These are phyloP conservation scores for Corydoras maculifer DNA, from an alignment of 2,113 vertebrate species.

Conservation along the genomic window DNA sequence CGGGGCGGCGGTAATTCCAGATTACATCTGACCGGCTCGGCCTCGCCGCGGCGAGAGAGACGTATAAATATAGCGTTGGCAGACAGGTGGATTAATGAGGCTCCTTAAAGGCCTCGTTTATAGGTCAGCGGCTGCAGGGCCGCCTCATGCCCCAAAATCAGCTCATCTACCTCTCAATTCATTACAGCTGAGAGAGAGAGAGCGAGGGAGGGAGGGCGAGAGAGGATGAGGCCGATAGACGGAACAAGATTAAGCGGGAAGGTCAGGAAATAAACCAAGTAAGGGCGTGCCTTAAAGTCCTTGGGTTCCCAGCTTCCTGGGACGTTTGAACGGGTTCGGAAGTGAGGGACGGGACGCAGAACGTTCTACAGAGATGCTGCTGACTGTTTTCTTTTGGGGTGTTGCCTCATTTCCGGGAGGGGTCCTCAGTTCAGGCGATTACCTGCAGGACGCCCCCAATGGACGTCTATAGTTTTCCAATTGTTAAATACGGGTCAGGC, in stretches of 20 bases:
- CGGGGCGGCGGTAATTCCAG: conserved; percentile 59
- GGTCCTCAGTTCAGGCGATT: no score
- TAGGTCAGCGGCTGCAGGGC: conserved; percentile 56
- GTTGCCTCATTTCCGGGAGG: no score
- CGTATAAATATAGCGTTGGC: conserved; percentile 60
- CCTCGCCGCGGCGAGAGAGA: conserved; percentile 55
- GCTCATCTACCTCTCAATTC: conserved; percentile 41
- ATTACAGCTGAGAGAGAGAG: conserved; percentile 8
- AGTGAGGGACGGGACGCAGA: no score
- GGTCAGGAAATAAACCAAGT: not conserved
- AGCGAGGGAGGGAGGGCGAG: not conserved
- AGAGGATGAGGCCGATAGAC: not conserved
- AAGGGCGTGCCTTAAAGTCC: no score
- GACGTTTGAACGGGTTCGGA: no score
- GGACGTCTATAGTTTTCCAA: no score
- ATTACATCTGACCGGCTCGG: conserved; percentile 58
- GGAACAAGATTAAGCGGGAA: not conserved
- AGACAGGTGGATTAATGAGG: conserved; percentile 65
- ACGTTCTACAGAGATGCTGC: no score
- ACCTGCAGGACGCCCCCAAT: no score
- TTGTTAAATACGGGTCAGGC: no score
- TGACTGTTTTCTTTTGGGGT: no score
- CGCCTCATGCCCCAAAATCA: conserved; percentile 41
- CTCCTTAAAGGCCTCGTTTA: conserved; percentile 61
- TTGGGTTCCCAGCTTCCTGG: no score